Evolutionary conservation across 1,140 invertebrate species (phyloP), one percentile per base, ranked within the genome.

Genomic region (Orchestia grillus): DNA sequence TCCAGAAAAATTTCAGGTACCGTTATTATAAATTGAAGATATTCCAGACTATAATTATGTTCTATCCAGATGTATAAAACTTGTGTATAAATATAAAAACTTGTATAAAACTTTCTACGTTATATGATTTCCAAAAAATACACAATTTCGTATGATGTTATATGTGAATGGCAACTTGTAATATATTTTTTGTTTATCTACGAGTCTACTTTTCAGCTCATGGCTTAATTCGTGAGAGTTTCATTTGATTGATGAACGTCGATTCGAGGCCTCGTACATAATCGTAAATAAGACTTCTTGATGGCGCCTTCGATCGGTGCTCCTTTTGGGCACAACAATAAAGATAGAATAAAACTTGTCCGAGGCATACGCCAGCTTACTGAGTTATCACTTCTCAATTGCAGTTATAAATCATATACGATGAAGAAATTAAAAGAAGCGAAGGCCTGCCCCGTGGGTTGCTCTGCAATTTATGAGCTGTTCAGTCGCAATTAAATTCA

Each of bases 371-470:
- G 92, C 92, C 92, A 94, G 44, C 44, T 94, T 94, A 44, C 92
- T 94, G 92, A 94, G 44, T 94, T 94, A 94, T 94, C 44, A n/a
- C 43, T 94, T 94, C 92, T 94, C 43, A 45, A 94, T 94, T 94
- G 92, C 43, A 40, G 92, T 44, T 44, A 94, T 94, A 94, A 94
- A 94, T 94, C 92, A 94, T 47, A 94, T 47, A 45, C 92, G 92
- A 94, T 94, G 92, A 94, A 94, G 92, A 94, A 94, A 94, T 94
- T 94, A 94, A 94, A 94, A 94, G 92, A 94, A 94, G 92, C 43
- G 43, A 11, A 94, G 44, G 41, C 11, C 44, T 94, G 43, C 92
- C 44, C 92, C 44, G 44, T 94, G n/a, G 43, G 44, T 94, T 94
- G 92, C 92, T 45, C 92, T n/a, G 40, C 43, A 45, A 94, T 94